Evolutionary conservation across 2,888 invertebrate species (phyloP), one percentile per base, ranked within the genome.

Genomic region (Hydrotaea diabolus): DNA sequence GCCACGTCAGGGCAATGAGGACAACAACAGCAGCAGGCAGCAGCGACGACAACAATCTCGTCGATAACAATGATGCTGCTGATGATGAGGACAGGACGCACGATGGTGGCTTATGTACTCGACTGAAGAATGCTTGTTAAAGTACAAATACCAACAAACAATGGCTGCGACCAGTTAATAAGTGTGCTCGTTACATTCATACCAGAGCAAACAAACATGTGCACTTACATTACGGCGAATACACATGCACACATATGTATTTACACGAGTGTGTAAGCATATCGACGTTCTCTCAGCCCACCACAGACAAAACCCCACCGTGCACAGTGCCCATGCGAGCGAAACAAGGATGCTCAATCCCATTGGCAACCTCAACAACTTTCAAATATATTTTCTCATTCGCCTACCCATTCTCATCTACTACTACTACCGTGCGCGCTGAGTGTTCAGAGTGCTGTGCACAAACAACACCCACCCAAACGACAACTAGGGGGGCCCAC

Each of bases 61-160:
- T 31, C 46, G 69, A 69, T 39, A 69, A 53, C 23, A 21, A 57
- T 53, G 26, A 59, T 71, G 69, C 66, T 78, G 83, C 53, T 53
- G 85, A 59, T 77, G 77, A 69, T 36, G 82, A 71, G 55, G 73
- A 77, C 74, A n/a, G n/a, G n/a, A n/a, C n/a, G n/a, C n/a, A n/a
- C 31, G 83, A 85, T 69, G 83, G 79, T 69, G 73, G 83, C 81
- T 80, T 85, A 80, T 83, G 79, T 82, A 53, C 85, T 85, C 79
- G 69, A 77, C 79, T 85, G 69, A 85, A 85, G 85, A 80, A 82
- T 76, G 69, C 85, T 85, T 82, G 77, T 69, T 55, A 43, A 66
- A 80, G 79, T 71, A 82, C 77, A 85, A 85, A 85, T 84, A 84
- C 73, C 55, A 76, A 66, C 73, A 73, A 59, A 84, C 80, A 85